phyloP scores from a whole-genome alignment of 64 coral and sea anemone species.

The Platygyra sinensis region DNA sequence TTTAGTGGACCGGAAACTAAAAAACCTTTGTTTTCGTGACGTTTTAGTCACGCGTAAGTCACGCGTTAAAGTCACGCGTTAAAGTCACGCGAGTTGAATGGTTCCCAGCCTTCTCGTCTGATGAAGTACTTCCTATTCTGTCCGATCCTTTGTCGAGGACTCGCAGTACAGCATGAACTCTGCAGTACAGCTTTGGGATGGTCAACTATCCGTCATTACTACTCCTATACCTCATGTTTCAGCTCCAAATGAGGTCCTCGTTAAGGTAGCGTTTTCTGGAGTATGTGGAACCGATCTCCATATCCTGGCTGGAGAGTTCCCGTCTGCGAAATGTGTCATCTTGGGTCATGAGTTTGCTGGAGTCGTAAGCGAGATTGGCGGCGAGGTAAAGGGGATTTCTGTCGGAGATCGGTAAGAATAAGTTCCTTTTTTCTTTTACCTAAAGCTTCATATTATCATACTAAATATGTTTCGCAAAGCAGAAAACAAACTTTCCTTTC shows the following conservation, averaged over 20 bases:
- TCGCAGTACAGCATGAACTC: slow-evolving; percentile 60
- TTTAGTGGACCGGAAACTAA: too few relatives aligned
- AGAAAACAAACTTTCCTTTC: too few relatives aligned
- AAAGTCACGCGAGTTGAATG: not conserved
- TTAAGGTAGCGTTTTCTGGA: slow-evolving; percentile 92
- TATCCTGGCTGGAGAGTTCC: slow-evolving; percentile 82
- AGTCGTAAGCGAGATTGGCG: slow-evolving; percentile 89
- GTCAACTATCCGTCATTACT: slow-evolving; percentile 89
- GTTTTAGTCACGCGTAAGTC: too few relatives aligned
- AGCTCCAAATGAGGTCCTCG: slow-evolving; percentile 76
- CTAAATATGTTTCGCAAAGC: too few relatives aligned
- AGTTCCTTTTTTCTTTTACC: not conserved
- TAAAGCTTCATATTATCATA: too few relatives aligned
- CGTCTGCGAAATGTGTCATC: slow-evolving; percentile 75
- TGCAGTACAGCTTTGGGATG: slow-evolving; percentile 92
- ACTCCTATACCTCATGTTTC: slow-evolving; percentile 88
- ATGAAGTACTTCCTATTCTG: not conserved
- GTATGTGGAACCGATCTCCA: slow-evolving; percentile 76
- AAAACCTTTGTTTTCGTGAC: too few relatives aligned
- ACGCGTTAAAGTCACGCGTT: too few relatives aligned
- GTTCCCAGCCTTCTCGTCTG: not conserved
- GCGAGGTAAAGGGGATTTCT: slow-evolving; percentile 82
- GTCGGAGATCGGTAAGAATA: slow-evolving; percentile 83
- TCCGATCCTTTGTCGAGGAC: not conserved
- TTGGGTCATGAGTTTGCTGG: slow-evolving; percentile 94